Conservation (phyloP, 2,888 invertebrate genomes). For the Lochmaea crataegi region DNA sequence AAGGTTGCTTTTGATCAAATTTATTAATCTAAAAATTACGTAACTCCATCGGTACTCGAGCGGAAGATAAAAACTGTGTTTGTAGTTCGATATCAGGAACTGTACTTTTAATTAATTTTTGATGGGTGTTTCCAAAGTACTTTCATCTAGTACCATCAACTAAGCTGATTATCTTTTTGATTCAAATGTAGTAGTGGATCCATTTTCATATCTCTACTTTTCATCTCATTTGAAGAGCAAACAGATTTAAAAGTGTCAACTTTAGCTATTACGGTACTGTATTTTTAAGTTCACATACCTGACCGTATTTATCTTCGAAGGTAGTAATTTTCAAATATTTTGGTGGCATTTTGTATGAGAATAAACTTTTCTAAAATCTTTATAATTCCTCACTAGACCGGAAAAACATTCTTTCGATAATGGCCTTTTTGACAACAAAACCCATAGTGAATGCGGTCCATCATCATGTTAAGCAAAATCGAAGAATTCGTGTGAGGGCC, state of each 20-base stretch:
- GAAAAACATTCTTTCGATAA: constrained; percentile 43
- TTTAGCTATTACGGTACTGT: constrained; percentile 33
- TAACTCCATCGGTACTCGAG: not conserved
- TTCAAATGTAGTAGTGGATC: too few species aligned
- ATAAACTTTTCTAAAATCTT: constrained; percentile 39
- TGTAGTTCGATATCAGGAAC: too few species aligned
- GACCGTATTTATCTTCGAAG: constrained; percentile 35
- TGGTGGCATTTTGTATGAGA: constrained; percentile 48
- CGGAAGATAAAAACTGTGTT: too few species aligned
- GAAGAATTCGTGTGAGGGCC: constrained; percentile 14
- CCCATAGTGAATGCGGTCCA: constrained; percentile 15
- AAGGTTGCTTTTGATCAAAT: constrained; percentile 17
- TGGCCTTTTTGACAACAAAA: constrained; percentile 37
- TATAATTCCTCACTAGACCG: constrained; percentile 44
- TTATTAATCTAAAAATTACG: constrained; percentile 7
- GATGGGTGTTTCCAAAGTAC: too few species aligned
- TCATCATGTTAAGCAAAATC: constrained; percentile 18
- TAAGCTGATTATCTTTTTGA: too few species aligned
- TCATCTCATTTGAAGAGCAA: too few species aligned
- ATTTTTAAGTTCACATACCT: constrained; percentile 42
- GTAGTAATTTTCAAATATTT: constrained; percentile 54
- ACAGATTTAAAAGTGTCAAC: too few species aligned
- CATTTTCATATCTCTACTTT: too few species aligned
- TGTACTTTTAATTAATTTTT: too few species aligned
- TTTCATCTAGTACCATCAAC: too few species aligned